phyloP scores from a whole-genome alignment of 1,140 invertebrate species.

The Tenebrio molitor region DNA sequence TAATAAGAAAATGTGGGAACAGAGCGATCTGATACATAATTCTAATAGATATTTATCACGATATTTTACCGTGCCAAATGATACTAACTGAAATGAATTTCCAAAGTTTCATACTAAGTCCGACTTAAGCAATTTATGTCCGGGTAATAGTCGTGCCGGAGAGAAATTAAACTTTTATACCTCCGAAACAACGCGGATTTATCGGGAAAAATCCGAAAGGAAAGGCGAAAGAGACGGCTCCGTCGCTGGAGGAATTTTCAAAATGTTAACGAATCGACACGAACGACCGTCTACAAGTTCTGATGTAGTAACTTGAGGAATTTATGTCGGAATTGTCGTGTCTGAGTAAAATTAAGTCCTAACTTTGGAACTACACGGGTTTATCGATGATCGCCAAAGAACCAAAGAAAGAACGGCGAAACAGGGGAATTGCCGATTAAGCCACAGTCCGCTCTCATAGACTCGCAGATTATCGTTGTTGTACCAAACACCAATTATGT shows the following conservation, averaged over 20 bases:
- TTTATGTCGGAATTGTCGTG: no score
- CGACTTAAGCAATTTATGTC: conserved; percentile 37
- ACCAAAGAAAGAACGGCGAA: background rate
- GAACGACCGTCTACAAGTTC: background rate
- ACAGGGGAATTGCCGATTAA: background rate
- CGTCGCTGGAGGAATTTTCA: no score
- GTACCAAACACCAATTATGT: no score
- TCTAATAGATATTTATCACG: conserved; percentile 45
- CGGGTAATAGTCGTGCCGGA: conserved; percentile 20
- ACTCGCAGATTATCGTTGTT: no score
- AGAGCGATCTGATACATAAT: conserved; percentile 44
- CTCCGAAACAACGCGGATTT: conserved; percentile 24
- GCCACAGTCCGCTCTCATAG: no score
- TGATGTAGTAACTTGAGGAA: no score
- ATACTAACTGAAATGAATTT: conserved; percentile 39
- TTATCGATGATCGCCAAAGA: no score
- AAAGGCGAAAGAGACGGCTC: background rate
- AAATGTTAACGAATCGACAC: background rate
- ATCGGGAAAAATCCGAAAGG: background rate
- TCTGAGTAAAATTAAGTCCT: no score
- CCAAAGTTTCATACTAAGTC: conserved; percentile 31
- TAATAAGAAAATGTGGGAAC: conserved; percentile 47
- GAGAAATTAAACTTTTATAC: conserved; percentile 37
- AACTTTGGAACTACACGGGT: no score
- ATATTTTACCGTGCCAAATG: conserved; percentile 40